Evolutionary conservation across 2,113 vertebrate species (phyloP).

Genomic region (Cyrtonyx montezumae): DNA sequence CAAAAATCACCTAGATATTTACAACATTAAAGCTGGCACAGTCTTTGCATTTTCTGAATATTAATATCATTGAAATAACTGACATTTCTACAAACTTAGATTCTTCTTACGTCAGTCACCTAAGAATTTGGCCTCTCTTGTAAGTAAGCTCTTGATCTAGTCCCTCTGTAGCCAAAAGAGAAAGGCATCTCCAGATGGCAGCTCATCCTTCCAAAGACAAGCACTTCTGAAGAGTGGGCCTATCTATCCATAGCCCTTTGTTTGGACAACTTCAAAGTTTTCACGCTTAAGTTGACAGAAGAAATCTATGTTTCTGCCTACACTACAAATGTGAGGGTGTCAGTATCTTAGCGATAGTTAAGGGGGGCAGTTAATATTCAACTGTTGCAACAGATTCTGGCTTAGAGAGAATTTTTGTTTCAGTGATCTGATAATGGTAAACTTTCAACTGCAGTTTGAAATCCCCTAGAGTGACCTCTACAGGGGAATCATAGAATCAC

Average conservation of each 20-base stretch:
- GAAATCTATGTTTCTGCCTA: background rate
- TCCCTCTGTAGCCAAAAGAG: background rate
- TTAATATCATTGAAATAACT: slow-evolving; percentile 1
- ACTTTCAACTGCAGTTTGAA: background rate
- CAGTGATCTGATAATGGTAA: background rate
- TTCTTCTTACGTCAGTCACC: background rate
- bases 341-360: background rate
- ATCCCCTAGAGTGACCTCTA: background rate
- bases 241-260: background rate
- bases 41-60: background rate
- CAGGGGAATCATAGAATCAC: background rate
- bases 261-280: background rate
- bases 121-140: background rate
- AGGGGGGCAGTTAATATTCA: background rate
- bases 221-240: background rate
- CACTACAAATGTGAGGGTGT: background rate
- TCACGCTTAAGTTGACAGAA: background rate
- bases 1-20: background rate
- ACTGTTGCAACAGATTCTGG: background rate
- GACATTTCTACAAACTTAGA: background rate
- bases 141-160: background rate
- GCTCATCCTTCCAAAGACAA: background rate
- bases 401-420: background rate
- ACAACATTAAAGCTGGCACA: background rate
- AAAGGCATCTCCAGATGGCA: background rate